Conservation (phyloP, 2,113 vertebrate genomes). For the Actenoides hombroni region DNA sequence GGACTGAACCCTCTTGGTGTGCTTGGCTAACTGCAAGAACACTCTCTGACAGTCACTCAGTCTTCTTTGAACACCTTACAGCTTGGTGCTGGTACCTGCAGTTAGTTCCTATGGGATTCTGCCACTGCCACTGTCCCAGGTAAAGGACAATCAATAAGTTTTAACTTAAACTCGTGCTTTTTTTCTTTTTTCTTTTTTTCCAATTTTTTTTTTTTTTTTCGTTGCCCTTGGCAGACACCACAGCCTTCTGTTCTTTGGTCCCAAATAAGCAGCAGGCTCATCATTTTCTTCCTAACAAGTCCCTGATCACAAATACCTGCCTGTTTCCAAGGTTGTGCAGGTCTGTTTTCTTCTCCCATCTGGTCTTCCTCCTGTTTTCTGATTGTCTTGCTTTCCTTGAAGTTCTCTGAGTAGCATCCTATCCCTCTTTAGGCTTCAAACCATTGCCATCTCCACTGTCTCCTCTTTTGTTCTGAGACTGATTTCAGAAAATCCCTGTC, state of each 20-base stretch:
- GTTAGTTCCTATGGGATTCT: neutral
- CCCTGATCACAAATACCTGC: neutral
- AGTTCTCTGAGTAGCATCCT: neutral
- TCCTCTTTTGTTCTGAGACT: neutral
- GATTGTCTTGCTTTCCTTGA: neutral
- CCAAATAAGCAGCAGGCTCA: neutral
- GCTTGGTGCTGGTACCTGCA: neutral
- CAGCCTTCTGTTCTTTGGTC: neutral
- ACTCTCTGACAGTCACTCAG: neutral
- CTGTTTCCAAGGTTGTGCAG: neutral
- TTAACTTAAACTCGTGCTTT: neutral
- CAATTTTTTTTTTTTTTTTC: neutral
- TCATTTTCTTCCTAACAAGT: neutral
- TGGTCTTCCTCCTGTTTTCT: neutral
- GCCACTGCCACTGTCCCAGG: neutral
- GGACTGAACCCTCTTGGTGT: neutral
- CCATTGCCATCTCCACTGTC: neutral
- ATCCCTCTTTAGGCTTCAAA: neutral
- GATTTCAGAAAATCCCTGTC: neutral
- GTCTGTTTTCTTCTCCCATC: neutral
- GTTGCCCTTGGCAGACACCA: neutral
- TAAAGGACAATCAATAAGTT: neutral
- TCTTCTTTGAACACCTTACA: neutral
- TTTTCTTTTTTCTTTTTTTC: neutral
- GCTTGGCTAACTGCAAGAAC: neutral